These are phyloP conservation scores for Aphrocallistes beatrix DNA, from an alignment of 37 sponge, comb jelly and placozoan genomes.

Conservation along the genomic window DNA sequence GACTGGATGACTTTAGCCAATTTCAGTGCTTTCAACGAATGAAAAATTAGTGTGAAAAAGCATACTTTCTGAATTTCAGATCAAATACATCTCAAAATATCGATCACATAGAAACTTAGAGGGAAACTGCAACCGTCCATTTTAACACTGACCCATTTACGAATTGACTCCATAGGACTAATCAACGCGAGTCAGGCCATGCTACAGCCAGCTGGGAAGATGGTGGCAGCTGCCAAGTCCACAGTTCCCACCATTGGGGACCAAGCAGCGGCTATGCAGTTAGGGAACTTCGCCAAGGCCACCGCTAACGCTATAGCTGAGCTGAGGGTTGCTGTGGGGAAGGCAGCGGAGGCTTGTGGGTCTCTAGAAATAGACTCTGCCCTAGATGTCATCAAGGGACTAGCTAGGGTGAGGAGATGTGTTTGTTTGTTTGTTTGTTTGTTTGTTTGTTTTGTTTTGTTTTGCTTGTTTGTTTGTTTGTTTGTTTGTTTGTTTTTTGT, in stretches of 20 bases:
- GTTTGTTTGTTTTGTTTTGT: neutral
- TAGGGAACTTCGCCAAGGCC: slow-evolving; percentile 90
- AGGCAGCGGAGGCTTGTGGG: slow-evolving; percentile 87
- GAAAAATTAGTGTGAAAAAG: too few relatives aligned
- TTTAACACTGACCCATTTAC: too few relatives aligned
- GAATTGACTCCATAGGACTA: slow-evolving; percentile 24
- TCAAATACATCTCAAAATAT: too few relatives aligned
- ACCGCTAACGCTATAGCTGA: slow-evolving; percentile 77
- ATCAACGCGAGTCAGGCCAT: slow-evolving; percentile 81
- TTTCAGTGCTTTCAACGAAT: too few relatives aligned
- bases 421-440: neutral
- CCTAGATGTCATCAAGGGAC: slow-evolving; percentile 44
- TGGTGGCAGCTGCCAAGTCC: slow-evolving; percentile 90
- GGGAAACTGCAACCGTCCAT: too few relatives aligned
- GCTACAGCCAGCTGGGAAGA: slow-evolving; percentile 64
- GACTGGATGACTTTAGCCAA: too few relatives aligned
- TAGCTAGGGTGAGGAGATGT: slow-evolving; percentile 15
- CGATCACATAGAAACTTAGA: too few relatives aligned
- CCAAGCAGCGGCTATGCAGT: slow-evolving; percentile 87
- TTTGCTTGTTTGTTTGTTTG: neutral
- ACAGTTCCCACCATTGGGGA: slow-evolving; percentile 92
- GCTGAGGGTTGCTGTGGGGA: slow-evolving; percentile 68
- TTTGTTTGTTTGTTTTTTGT: slow-evolving; percentile 6
- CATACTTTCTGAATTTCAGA: too few relatives aligned
- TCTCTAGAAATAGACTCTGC: slow-evolving; percentile 84